Evolutionary conservation across 2,113 vertebrate species (phyloP).

Genomic region (Clarias gariepinus): DNA sequence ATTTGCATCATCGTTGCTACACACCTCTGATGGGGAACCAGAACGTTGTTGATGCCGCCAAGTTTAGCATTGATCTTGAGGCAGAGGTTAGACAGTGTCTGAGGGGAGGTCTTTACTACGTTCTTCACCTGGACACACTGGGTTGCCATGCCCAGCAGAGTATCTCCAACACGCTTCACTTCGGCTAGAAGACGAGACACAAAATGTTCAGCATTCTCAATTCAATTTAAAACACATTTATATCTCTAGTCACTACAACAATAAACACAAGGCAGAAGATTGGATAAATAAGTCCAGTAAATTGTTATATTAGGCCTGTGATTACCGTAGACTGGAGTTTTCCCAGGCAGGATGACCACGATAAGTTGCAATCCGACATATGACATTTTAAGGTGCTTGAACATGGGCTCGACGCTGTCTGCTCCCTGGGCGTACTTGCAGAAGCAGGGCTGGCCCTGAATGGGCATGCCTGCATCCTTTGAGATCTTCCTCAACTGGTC

Average conservation of each 20-base stretch:
- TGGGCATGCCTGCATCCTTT: constrained; percentile 98
- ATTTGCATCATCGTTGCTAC: constrained; percentile 13
- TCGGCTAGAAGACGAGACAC: constrained; percentile 77
- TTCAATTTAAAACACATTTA: too few species aligned
- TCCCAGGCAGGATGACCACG: constrained; percentile 96
- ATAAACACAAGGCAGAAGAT: background rate
- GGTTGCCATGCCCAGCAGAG: constrained; percentile 96
- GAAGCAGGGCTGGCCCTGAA: constrained; percentile 98
- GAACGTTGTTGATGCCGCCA: constrained; percentile 97
- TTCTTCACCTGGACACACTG: constrained; percentile 99
- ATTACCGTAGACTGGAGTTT: constrained; percentile 95
- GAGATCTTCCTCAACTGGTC: constrained; percentile 98
- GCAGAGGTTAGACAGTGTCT: constrained; percentile 96
- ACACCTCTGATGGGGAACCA: constrained; percentile 97
- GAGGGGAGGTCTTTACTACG: constrained; percentile 96
- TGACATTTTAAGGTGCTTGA: constrained; percentile 97
- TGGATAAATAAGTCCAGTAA: background rate
- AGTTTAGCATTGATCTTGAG: constrained; percentile 99
- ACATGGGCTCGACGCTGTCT: constrained; percentile 99
- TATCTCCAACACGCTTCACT: constrained; percentile 97
- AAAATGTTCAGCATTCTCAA: background rate
- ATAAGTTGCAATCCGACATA: constrained; percentile 98
- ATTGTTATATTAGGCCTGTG: background rate
- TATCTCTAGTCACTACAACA: background rate
- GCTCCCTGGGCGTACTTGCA: constrained; percentile 98